Evolutionary conservation across 2,113 vertebrate species (phyloP), one percentile per base, ranked within the genome.

Genomic region (Zosterops borbonicus): DNA sequence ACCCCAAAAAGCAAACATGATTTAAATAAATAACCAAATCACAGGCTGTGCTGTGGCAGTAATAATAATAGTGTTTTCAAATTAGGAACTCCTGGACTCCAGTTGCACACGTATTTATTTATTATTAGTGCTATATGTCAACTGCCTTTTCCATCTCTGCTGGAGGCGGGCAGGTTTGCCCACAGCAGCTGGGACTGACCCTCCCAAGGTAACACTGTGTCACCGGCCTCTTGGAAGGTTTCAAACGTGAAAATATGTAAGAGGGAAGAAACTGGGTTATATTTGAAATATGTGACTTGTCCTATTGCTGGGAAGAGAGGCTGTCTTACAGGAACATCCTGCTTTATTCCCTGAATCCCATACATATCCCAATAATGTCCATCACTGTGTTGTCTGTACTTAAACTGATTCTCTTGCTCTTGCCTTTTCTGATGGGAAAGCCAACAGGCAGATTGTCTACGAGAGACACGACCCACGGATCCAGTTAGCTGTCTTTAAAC

Each of bases 171-270:
- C 60, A 90, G 88, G 92, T 81, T 67, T 29, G 76, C 12, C 64
- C 88, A 67, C 19, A 41, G 46, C 71, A 83, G 86, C 71, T 78
- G 69, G 58, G 74, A 53, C 27, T 59, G 14, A 77, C 35, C 58
- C 79, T 33, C 79, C 83, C 39, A 3, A 65, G 80, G 24, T 47
- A 83, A 44, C 89, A 47, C 11, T 2, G 5, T 18, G 24, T 27
- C 63, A 39, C 24, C 3, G 1, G 21, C 14, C 73, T 53, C 55
- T 53, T 29, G 39, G 1, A 31, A 60, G 53, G 63, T 44, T 92
- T 52, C 33, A 16, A 37, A 12, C 0, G 1, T 12, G 27, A 87
- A 55, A 88, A 33, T 5, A 25, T 0, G 0, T 0, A 3, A 1
- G 16, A 70, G 18, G 29, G 46, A 69, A 62, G 47, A 77, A 91